Base-by-base conservation (phyloP, 2,797 vertebrate genomes). In the Lindbergichthys nudifrons region DNA sequence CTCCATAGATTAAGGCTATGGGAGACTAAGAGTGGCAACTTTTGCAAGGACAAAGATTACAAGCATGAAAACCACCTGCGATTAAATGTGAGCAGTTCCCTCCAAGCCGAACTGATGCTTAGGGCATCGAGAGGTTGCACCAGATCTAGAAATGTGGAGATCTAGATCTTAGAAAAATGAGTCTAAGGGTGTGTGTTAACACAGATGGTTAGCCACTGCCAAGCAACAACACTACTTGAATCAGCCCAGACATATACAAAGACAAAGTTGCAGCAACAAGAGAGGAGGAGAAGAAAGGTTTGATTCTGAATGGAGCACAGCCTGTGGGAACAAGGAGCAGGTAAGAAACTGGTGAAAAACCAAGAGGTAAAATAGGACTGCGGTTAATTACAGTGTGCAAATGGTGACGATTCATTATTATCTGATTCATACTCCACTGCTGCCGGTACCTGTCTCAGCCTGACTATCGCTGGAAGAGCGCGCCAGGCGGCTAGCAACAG, bases 401-500 rank as follows among this genome's bases (percentile, higher is more conserved):
- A 80, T 5, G 30, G 61, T 30, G 52, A 51, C 47, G 42, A 69
- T 59, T 80, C 58, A 53, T 52, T 5, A 50, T 68, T 19, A 70
- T 78, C 42, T 9, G 52, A 58, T 70, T 82, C n/a, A 65, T 53
- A 47, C 53, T 90, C 92, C 92, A 84, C 86, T 70, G 58, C 72
- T 82, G 77, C 76, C 15, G 84, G 88, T 93, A 94, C 92, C 87
- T 94, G 89, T 96, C 94, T 96, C 95, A 92, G 94, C 93, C 95
- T 96, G 94, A 94, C 96, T 94, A 93, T 96, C 95, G 90, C 94
- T 96, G 95, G 82, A 91, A 92, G 95, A 95, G 88, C 95, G 96
- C 75, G 96, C 96, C 95, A 98, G 95, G 89, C 94, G 96, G 92
- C 96, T 94, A 88, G 96, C 97, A 86, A 95, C 97, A 87, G 94